Conservation (phyloP, 2,113 vertebrate species). For the Myrmecophaga tridactyla region DNA sequence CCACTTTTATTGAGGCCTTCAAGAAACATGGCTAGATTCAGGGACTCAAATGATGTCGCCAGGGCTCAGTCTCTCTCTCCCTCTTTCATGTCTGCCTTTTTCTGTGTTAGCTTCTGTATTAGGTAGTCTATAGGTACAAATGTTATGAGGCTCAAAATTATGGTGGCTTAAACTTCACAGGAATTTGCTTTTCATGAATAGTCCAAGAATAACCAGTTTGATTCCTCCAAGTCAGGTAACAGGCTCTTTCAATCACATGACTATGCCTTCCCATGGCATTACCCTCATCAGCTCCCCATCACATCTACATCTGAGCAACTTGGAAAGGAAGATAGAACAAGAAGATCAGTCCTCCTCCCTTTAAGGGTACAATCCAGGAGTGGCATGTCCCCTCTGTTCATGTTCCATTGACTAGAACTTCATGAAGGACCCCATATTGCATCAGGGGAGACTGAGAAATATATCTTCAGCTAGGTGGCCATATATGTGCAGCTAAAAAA, state of each 20-base stretch:
- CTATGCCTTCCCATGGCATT: not conserved
- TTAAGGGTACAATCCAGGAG: not conserved
- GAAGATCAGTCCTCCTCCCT: not conserved
- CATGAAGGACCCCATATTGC: not conserved
- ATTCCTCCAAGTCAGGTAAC: not conserved
- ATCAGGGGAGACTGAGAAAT: not conserved
- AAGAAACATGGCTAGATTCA: not conserved
- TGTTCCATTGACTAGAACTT: not conserved
- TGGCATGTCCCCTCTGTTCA: not conserved
- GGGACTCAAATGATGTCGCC: not conserved
- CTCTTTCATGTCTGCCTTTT: not conserved
- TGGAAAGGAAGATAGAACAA: not conserved
- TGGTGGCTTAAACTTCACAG: not conserved
- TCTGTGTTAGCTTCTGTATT: conserved; percentile 1
- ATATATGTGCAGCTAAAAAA: not conserved
- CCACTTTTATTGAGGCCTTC: not conserved
- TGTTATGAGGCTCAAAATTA: not conserved
- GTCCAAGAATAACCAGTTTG: not conserved
- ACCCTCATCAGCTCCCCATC: not conserved
- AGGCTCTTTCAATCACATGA: not conserved
- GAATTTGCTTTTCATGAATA: not conserved
- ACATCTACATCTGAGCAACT: not conserved
- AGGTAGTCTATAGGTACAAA: not conserved
- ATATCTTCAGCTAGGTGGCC: not conserved
- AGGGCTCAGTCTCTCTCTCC: not conserved